These are phyloP conservation scores for Miopithecus talapoin DNA, from an alignment of 2,797 vertebrate genomes.

Conservation along the genomic window DNA sequence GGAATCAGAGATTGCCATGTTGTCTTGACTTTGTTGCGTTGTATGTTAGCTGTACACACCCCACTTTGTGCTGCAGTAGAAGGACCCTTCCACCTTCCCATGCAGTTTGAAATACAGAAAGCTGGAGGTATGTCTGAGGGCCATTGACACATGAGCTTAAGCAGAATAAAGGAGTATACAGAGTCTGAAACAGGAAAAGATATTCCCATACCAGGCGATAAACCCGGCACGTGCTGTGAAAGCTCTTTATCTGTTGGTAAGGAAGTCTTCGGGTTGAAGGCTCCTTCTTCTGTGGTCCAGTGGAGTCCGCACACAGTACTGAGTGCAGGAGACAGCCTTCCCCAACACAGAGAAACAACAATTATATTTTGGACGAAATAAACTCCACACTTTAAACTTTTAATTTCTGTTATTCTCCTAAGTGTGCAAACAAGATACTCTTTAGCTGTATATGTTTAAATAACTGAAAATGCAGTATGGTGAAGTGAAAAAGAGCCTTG, in stretches of 20 bases:
- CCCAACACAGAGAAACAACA: background rate
- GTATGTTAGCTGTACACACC: background rate
- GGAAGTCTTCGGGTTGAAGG: background rate
- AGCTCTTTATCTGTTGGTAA: background rate
- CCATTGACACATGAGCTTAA: background rate
- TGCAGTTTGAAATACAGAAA: background rate
- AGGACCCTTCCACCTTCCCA: fast-evolving
- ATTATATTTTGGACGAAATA: background rate
- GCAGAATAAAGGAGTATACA: background rate
- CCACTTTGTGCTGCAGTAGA: fast-evolving
- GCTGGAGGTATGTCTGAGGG: fast-evolving
- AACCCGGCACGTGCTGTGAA: background rate
- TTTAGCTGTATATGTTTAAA: background rate
- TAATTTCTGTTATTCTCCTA: background rate
- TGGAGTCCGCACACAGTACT: background rate
- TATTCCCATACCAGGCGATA: background rate
- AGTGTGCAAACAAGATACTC: background rate
- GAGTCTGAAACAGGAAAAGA: background rate
- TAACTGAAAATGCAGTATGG: background rate
- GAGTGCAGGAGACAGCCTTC: background rate
- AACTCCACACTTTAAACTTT: background rate
- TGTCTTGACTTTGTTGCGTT: background rate
- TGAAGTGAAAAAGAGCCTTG: background rate
- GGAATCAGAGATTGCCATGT: background rate
- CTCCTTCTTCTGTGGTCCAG: background rate